Evolutionary conservation across 2,113 vertebrate species (phyloP), one percentile per base, ranked within the genome.

Genomic region (Tetrao urogallus): DNA sequence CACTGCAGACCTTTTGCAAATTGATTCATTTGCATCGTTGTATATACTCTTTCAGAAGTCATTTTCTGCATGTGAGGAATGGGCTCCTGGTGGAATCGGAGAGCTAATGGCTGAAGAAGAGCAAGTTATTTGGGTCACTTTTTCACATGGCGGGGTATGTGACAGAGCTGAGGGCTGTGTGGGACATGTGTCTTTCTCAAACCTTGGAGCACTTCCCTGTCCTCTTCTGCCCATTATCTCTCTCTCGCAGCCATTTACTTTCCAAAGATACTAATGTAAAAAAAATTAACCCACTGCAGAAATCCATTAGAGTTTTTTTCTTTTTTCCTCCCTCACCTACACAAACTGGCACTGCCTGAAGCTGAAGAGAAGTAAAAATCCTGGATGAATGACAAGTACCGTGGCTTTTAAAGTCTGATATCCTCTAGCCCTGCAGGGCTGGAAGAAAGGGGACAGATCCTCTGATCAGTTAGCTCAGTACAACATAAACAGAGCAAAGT

Each of bases 1-100:
- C 87, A 75, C 72, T 73, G 77, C 79, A 95, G 89, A 92, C 85
- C 94, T 93, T 96, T 80, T 89, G 85, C 82, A 93, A 88, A 95
- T 83, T 25, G 85, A 80, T 93, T 94, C 93, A 81, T 96, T 87
- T 94, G 79, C 85, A 92, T 92, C 65, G 27, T 88, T 71, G 38
- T 38, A 60, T 66, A 20, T 36, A 40, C 40, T 47, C 72, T 74
- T 91, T 90, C 76, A 88, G 85, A 94, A 91, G 71, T 40, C 5
- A 52, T 64, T 65, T 88, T 91, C 76, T 80, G 54, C 77, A 61
- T 11, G 0, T 61, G 76, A 78, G 85, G 56, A 73, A 25, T 22
- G 88, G 79, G 8, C 34, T 92, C 25, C 69, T 88, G 60, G 25
- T 63, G 34, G 64, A 88, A 82, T 83, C 90, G 60, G 65, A 50